phyloP scores from a whole-genome alignment of 2,888 invertebrate species.

The Drosophila colorata region DNA sequence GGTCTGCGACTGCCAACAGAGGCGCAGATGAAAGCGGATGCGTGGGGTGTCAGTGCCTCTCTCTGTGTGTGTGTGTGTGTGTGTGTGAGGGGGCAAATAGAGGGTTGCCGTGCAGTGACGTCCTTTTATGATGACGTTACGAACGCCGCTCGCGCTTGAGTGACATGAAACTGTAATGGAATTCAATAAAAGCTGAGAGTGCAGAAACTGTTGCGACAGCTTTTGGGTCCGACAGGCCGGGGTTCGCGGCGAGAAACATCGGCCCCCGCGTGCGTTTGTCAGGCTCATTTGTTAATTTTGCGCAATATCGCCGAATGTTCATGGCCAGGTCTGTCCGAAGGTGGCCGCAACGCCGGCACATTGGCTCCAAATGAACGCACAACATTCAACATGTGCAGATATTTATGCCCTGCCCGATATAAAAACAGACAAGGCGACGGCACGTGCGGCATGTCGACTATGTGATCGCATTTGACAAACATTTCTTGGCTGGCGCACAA shows the following conservation, averaged over 20 bases:
- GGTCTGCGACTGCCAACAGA: conserved; percentile 1
- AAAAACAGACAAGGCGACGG: background rate
- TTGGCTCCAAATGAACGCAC: conserved; percentile 23
- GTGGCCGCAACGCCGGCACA: conserved; percentile 6
- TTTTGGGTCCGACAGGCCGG: conserved; percentile 8
- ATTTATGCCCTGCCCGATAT: conserved; percentile 32
- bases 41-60: too few species aligned
- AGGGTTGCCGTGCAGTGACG: conserved; percentile 8
- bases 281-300: conserved; percentile 77
- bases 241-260: conserved; percentile 32
- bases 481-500: too few species aligned
- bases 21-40: background rate
- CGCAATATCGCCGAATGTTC: conserved; percentile 59
- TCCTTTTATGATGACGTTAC: conserved; percentile 74
- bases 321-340: conserved; percentile 14
- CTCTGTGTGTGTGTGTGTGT: too few species aligned
- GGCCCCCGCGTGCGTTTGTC: conserved; percentile 56
- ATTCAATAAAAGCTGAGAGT: conserved; percentile 82
- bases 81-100: background rate
- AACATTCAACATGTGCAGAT: conserved; percentile 48
- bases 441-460: conserved; percentile 8
- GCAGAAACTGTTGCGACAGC: conserved; percentile 65
- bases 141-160: conserved; percentile 37
- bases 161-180: conserved; percentile 80
- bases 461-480: background rate